Base-by-base conservation (phyloP, 2,888 invertebrate species). In the Cryptus viduatorius region DNA sequence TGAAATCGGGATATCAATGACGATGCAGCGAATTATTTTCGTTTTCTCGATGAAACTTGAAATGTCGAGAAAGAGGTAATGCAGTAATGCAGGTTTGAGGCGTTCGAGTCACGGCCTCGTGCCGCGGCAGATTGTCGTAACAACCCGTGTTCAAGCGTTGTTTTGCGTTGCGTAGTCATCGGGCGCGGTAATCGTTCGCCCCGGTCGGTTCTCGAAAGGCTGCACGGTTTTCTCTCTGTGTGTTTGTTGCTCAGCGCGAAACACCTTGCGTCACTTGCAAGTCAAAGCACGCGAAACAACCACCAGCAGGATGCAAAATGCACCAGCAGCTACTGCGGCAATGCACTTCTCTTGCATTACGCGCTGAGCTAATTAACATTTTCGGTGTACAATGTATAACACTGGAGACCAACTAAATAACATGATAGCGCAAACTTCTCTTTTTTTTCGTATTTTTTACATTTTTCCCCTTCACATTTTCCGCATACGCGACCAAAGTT, bases 181-280 rank as follows among this genome's bases (percentile, higher is more conserved):
- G 85, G 84, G 88, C 82, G 85, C 80, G 88, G 86, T 59, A 79
- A 79, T 71, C 19, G 53, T 71, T 65, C 48, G 53, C 68, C 56
- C 46, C 50, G 77, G 68, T 56, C 16, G 59, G 79, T 83, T 81
- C 37, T 37, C 82, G 86, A 86, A 80, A 80, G 37, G 73, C 67
- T 48, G 37, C 75, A 37, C 5, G 37, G 37, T 8, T 37, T 7
- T 37, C 37, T 37, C 37, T 37, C 37, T 69, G 64, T 71, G 46
- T 65, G 37, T 19, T 37, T 8, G 37, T 37, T 37, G n/a, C 61
- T 79, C 73, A 82, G 68, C 85, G 83, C 88, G 86, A 87, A 90
- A 89, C 90, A 88, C 90, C 90, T 90, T 89, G 90, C 90, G 89
- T 90, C 90, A 90, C 88, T 87, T 78, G 75, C 29, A n/a, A 59